These are phyloP conservation scores for Hepsetus odoe DNA, from an alignment of 2,113 vertebrate genomes.

Conservation along the genomic window DNA sequence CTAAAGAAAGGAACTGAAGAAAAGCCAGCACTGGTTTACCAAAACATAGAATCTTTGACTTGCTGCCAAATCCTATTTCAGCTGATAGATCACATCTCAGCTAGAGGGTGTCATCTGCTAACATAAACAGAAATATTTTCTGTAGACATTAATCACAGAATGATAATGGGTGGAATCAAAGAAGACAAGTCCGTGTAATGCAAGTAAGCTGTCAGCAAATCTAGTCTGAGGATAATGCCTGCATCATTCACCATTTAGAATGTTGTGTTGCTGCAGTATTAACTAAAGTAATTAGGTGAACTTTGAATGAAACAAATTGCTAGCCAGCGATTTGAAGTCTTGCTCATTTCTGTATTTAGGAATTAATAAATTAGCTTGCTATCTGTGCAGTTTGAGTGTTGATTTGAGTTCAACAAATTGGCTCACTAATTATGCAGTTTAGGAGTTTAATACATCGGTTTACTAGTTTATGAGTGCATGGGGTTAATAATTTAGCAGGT, in stretches of 20 bases:
- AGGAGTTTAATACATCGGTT: no score
- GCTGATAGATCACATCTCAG: constrained; percentile 8
- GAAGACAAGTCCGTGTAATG: not conserved
- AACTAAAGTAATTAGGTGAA: not conserved
- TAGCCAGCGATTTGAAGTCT: no score
- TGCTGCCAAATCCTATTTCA: not conserved
- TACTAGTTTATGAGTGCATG: no score
- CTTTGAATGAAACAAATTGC: not conserved
- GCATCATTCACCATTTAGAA: not conserved
- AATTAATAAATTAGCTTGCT: no score
- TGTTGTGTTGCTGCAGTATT: not conserved
- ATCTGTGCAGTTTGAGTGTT: no score
- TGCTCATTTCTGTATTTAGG: no score
- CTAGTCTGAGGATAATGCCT: not conserved
- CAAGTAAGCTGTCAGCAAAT: not conserved
- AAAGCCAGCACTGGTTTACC: not conserved
- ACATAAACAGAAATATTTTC: not conserved
- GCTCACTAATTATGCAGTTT: no score
- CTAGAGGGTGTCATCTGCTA: not conserved
- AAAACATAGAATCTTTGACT: not conserved
- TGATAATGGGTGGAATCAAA: not conserved
- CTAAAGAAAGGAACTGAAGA: not conserved
- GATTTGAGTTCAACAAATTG: no score
- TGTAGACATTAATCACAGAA: not conserved
- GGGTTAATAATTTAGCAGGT: no score